Evolutionary conservation across 2,113 vertebrate genomes (phyloP), one percentile per base, ranked within the genome.

Genomic region (Petrocephalus microphthalmus): DNA sequence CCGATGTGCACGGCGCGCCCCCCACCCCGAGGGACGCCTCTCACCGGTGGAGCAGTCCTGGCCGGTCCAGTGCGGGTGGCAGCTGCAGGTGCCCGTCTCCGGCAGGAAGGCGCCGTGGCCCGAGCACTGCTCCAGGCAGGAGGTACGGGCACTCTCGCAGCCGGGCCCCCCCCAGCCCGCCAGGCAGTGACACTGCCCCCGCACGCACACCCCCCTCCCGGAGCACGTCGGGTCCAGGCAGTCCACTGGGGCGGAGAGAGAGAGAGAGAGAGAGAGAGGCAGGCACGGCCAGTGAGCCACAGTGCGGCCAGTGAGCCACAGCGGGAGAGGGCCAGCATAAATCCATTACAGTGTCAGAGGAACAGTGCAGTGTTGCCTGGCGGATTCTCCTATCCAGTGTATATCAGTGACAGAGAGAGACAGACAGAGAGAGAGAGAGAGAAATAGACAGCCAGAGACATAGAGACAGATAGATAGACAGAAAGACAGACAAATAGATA

Each of bases 171-270:
- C 98, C 98, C 98, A 99, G 49, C 98, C 98, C 11, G 98, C 96
- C 0, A 98, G 97, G 87, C 98, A 99, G 95, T 99, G 98, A 89
- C 98, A 99, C 90, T 99, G 98, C 85, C 98, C 98, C 89, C 97
- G 94, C 45, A 99, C 98, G 0, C 98, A 99, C 47, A 99, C 97
- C 0, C 98, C 98, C 86, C 97, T 96, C 54, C 97, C 96, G 0
- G 97, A 98, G 92, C 98, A 99, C 0, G 98, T 99, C 0, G 98
- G 98, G 91, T 99, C 98, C 95, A 99, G 93, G 92, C 98, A 99
- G 93, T 99, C 98, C 96, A 99, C 98, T 99, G 90, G 19, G 13
- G 25, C 19, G 10, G 8, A 54, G 52, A 54, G 10, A 89, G 86
- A 6, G n/a, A 74, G 6, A 19, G 89, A 37, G 42, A 91, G 19